Conservation (phyloP, 2,113 vertebrate species). For the Cebus imitator region DNA sequence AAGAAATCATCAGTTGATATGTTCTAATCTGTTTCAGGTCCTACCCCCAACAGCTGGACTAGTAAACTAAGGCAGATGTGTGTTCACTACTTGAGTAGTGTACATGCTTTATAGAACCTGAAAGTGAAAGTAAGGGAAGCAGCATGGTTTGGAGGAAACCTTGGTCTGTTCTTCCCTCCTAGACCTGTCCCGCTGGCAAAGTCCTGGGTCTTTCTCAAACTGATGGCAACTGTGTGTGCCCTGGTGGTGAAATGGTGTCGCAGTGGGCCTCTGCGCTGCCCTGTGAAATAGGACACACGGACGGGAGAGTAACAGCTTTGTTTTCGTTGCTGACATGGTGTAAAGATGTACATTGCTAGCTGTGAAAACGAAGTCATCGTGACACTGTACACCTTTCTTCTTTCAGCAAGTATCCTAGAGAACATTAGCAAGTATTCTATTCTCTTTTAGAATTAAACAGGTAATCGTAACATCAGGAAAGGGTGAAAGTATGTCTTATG, state of each 20-base stretch:
- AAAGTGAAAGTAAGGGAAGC: slow-evolving; percentile 32
- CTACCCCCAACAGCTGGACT: neutral
- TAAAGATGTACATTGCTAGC: neutral
- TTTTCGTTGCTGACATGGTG: neutral
- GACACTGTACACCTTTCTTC: neutral
- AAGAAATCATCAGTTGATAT: neutral
- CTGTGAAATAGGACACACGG: neutral
- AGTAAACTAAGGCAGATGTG: neutral
- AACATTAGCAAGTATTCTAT: neutral
- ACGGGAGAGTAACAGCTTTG: neutral
- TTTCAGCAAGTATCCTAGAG: neutral
- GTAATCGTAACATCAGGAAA: neutral
- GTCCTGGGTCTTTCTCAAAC: neutral
- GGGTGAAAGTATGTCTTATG: neutral
- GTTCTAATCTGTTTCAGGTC: neutral
- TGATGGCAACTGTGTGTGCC: neutral
- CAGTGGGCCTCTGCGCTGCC: neutral
- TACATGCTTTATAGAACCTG: neutral
- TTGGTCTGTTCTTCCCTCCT: neutral
- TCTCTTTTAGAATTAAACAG: neutral
- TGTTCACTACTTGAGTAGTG: neutral
- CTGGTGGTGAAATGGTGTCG: no score
- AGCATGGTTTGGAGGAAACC: neutral
- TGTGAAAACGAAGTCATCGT: neutral
- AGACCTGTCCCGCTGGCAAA: neutral